These are phyloP conservation scores for Eptesicus fuscus DNA, from an alignment of 2,113 vertebrate genomes.

Conservation along the genomic window DNA sequence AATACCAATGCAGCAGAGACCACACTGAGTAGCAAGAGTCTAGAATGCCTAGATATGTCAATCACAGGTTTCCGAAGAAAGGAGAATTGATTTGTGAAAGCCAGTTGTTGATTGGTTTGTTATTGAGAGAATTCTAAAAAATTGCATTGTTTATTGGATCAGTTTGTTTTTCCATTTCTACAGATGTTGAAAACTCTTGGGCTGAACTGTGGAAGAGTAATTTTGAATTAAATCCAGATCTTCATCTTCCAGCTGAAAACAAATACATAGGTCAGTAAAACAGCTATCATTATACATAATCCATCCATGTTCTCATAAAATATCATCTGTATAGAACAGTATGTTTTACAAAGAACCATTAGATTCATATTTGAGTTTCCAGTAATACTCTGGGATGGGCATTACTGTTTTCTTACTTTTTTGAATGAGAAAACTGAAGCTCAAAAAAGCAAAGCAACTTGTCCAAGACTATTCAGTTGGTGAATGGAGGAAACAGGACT, in stretches of 20 bases:
- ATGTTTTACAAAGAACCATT: not conserved
- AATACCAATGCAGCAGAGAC: not conserved
- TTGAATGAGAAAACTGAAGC: not conserved
- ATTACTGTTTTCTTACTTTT: constrained; percentile 20
- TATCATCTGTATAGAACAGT: not conserved
- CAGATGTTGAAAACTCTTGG: constrained; percentile 91
- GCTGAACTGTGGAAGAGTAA: constrained; percentile 88
- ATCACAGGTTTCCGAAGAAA: not conserved
- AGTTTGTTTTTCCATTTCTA: constrained; percentile 45
- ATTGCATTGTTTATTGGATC: not conserved
- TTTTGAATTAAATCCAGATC: constrained; percentile 87
- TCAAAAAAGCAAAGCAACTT: not conserved
- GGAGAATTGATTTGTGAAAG: not conserved
- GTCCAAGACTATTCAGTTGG: not conserved
- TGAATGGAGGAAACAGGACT: not conserved
- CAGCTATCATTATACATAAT: not conserved
- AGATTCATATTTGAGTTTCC: not conserved
- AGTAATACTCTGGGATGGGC: not conserved
- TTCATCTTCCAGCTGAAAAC: constrained; percentile 95
- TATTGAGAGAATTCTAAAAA: constrained; percentile 37
- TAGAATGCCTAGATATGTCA: not conserved
- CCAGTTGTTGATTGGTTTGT: not conserved
- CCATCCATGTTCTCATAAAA: not conserved
- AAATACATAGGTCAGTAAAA: constrained; percentile 93
- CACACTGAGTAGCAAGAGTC: not conserved